phyloP scores from a whole-genome alignment of 2,888 invertebrate species.

The Cheiracanthium punctorium region DNA sequence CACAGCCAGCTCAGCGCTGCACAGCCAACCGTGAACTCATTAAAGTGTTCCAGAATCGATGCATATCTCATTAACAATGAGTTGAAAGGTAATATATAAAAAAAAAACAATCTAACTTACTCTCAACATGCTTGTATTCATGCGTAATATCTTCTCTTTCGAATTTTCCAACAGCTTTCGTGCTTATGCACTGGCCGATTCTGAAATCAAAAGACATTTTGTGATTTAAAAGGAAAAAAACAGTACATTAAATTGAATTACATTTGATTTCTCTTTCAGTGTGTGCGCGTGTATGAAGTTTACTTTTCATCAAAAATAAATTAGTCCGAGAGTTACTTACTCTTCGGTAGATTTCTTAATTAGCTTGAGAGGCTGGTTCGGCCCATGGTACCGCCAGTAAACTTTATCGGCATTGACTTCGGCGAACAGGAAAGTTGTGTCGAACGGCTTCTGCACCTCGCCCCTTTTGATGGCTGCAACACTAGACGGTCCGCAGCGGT shows the following conservation, averaged over 20 bases:
- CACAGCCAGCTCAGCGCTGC: too few species aligned
- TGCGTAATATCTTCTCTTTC: constrained; percentile 88
- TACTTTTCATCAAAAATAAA: too few species aligned
- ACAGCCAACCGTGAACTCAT: too few species aligned
- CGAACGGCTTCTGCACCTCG: constrained; percentile 88
- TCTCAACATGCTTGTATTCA: constrained; percentile 88
- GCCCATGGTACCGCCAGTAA: constrained; percentile 87
- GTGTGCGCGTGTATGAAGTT: too few species aligned
- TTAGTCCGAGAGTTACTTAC: constrained; percentile 74
- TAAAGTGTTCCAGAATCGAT: too few species aligned
- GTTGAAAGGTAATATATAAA: too few species aligned
- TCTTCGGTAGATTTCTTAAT: constrained; percentile 85
- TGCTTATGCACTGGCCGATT: constrained; percentile 89
- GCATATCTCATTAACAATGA: too few species aligned
- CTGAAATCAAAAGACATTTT: constrained; percentile 75
- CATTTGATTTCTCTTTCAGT: too few species aligned
- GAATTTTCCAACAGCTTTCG: constrained; percentile 88
- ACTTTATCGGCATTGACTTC: constrained; percentile 96
- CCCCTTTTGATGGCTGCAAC: constrained; percentile 89
- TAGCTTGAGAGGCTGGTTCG: constrained; percentile 82
- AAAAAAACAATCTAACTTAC: constrained; percentile 77
- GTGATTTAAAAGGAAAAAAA: too few species aligned
- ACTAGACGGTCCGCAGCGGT: constrained; percentile 91
- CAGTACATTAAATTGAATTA: too few species aligned
- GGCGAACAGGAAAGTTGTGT: constrained; percentile 89